Percentiles rank a stretch among this genome's conserved stretches.
phyloP scores from a whole-genome alignment of 2,113 vertebrate species.

The Corydoras maculifer region DNA sequence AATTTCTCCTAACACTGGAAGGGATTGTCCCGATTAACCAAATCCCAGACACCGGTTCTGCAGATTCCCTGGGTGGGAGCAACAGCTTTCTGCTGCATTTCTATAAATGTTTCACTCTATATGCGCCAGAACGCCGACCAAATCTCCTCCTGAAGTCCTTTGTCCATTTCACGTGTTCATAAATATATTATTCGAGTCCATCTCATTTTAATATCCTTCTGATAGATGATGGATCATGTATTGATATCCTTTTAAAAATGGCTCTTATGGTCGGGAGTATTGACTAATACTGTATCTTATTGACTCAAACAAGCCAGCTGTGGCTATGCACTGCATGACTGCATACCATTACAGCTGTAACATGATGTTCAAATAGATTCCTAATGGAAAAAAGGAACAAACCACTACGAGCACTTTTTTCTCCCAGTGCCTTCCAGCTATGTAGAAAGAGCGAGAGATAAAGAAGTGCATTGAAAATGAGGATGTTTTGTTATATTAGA shows the following conservation, averaged over 20 bases:
- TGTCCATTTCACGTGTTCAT: background rate
- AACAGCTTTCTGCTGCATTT: constrained; percentile 59
- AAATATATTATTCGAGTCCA: too few relatives aligned
- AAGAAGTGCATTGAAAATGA: constrained; percentile 45
- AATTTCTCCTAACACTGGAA: constrained; percentile 46
- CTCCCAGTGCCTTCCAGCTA: constrained; percentile 25
- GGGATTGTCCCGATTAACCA: constrained; percentile 43
- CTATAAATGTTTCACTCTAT: constrained; percentile 51
- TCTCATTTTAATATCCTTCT: too few relatives aligned
- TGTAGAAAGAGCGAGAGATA: constrained; percentile 8
- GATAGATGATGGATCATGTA: too few relatives aligned
- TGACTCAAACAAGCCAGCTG: constrained; percentile 44
- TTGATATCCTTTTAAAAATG: too few relatives aligned
- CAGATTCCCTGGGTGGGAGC: constrained; percentile 78
- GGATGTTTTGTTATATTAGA: constrained; percentile 49
- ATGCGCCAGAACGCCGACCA: constrained; percentile 9
- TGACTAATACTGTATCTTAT: constrained; percentile 31
- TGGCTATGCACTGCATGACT: constrained; percentile 40
- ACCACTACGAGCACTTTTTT: constrained; percentile 21
- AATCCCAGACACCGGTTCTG: constrained; percentile 64
- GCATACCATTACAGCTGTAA: constrained; percentile 51
- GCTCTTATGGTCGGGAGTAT: background rate
- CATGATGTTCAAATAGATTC: constrained; percentile 41
- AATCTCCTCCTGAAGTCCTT: constrained; percentile 23
- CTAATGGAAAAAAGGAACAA: constrained; percentile 36